Base-by-base conservation (phyloP, 1,140 invertebrate genomes). In the Leptopilina boulardi region DNA sequence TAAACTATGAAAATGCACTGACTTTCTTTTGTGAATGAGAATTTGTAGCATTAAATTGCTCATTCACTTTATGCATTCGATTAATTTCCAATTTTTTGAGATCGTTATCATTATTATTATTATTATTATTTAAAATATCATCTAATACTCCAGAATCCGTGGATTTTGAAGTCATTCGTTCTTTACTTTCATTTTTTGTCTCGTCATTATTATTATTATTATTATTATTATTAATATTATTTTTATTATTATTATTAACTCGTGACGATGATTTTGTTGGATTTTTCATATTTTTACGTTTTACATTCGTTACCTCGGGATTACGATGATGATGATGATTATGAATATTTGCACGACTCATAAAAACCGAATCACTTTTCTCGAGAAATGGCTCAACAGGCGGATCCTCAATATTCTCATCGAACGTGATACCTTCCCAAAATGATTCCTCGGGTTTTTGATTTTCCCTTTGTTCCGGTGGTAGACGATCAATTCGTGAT, bases 401-500 rank as follows among this genome's bases (percentile, higher is more conserved):
- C 0, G 80, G 44, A 23, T 84, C 84, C 15, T 77, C 77, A 76
- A 51, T 3, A 51, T 51, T 51, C n/a, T 77, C 76, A n/a, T 73
- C 80, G 56, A 78, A 82, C 21, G 74, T 75, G 34, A 71, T 76
- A 10, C 56, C 70, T 34, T 79, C 76, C 71, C 88, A 89, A 42
- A 88, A 87, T 0, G 87, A 87, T 70, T 90, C 89, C 47, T 91
- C 90, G 72, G 89, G 88, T 1, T 90, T 73, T 23, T 90, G 83
- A 19, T 83, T 87, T 34, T 89, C 87, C 5, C 86, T 83, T 70
- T 90, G 87, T n/a, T 90, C 89, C 0, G 86, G 85, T 0, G 89
- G 85, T 13, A 91, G 74, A 44, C 85, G 84, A 79, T 80, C 89
- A 38, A 95, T 93, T n/a, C 96, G 92, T 41, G 94, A 93, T 54